Evolutionary conservation across 2,888 invertebrate species (phyloP).

Genomic region (Epirrhoe tristata): DNA sequence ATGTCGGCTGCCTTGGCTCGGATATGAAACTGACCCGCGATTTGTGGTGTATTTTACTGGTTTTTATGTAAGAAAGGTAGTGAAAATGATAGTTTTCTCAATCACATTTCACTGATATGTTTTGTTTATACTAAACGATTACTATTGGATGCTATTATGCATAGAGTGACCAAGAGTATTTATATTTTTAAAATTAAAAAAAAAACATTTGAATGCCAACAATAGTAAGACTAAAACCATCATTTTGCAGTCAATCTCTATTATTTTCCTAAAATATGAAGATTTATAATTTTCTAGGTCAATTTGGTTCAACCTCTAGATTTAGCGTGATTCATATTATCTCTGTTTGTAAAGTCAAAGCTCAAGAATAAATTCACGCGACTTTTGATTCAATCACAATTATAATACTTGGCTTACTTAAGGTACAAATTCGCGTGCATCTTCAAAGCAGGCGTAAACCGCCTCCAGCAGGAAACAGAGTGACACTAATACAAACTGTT

Average conservation of each 20-base stretch:
- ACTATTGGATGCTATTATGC: too few relatives aligned
- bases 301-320: too few relatives aligned
- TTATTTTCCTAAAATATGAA: too few relatives aligned
- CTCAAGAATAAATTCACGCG: background rate
- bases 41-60: conserved; percentile 1
- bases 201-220: too few relatives aligned
- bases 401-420: background rate
- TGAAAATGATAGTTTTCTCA: background rate
- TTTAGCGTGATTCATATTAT: too few relatives aligned
- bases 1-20: conserved; percentile 35
- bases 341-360: too few relatives aligned
- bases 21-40: conserved; percentile 9
- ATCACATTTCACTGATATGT: background rate
- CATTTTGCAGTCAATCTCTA: too few relatives aligned
- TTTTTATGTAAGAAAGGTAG: background rate
- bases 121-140: background rate
- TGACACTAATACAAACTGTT: conserved; percentile 4
- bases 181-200: too few relatives aligned
- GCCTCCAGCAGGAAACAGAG: background rate
- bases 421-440: too few relatives aligned
- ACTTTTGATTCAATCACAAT: background rate
- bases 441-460: background rate
- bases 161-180: too few relatives aligned
- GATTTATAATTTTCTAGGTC: too few relatives aligned
- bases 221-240: too few relatives aligned